Percentiles rank a stretch among this genome's conserved stretches.
Evolutionary conservation across 1,140 invertebrate species (phyloP).

Genomic region (Mylabris phalerata): DNA sequence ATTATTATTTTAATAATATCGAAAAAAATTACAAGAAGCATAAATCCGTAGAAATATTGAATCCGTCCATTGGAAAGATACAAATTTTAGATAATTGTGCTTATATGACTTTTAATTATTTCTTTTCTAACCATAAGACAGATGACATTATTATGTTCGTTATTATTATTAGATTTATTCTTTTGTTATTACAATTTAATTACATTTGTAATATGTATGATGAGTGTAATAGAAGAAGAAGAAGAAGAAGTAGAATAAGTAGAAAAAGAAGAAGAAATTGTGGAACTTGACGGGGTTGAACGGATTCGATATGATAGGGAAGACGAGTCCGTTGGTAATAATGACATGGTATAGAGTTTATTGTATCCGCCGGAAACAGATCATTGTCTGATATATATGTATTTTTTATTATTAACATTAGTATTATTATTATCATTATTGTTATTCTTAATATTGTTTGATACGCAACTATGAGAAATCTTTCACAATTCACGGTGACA

Average conservation of each 20-base stretch:
- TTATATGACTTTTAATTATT: no score
- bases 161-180: no score
- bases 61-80: slow-evolving; percentile 15
- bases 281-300: slow-evolving; percentile 4
- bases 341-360: slow-evolving; percentile 22
- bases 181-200: no score
- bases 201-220: no score
- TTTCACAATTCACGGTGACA: no score
- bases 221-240: no score
- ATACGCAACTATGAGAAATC: no score
- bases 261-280: background rate
- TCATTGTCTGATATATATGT: slow-evolving; percentile 25
- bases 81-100: slow-evolving; percentile 1
- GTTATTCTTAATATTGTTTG: no score
- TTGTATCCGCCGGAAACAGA: slow-evolving; percentile 25
- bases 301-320: slow-evolving; percentile 8
- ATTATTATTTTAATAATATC: no score
- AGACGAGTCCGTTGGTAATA: slow-evolving; percentile 22
- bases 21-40: slow-evolving; percentile 8
- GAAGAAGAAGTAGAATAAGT: no score
- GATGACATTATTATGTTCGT: no score
- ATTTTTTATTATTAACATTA: slow-evolving; percentile 13
- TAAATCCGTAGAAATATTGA: slow-evolving; percentile 8
- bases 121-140: no score
- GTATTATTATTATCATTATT: background rate